Conservation (phyloP, 2,113 vertebrate genomes). For the Geococcyx californianus region DNA sequence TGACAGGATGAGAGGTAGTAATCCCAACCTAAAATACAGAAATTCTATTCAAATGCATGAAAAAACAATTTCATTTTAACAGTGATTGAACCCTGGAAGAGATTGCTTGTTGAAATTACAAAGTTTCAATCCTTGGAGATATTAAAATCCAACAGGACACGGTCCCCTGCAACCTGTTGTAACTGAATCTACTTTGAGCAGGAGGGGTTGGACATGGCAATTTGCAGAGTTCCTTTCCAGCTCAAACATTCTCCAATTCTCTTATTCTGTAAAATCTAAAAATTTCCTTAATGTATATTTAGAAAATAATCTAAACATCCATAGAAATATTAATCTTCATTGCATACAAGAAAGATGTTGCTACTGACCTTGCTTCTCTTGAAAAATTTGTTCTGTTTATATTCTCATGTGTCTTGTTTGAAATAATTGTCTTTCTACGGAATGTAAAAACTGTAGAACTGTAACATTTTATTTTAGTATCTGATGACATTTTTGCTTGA, state of each 20-base stretch:
- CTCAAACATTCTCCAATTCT: background rate
- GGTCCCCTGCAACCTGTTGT: background rate
- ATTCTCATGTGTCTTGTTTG: background rate
- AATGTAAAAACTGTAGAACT: conserved; percentile 51
- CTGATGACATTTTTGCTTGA: conserved; percentile 35
- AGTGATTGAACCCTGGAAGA: background rate
- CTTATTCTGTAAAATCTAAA: background rate
- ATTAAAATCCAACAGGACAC: background rate
- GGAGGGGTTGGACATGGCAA: background rate
- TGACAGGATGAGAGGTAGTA: background rate
- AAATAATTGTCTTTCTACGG: conserved; percentile 47
- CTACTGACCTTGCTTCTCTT: conserved; percentile 37
- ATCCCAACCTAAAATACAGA: background rate
- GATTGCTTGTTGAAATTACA: background rate
- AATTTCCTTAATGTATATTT: background rate
- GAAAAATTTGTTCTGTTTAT: background rate
- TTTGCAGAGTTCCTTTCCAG: background rate
- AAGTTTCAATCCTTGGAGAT: background rate
- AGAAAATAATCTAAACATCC: background rate
- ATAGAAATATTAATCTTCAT: background rate
- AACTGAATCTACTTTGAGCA: background rate
- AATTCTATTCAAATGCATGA: background rate
- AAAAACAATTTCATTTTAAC: background rate
- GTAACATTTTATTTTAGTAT: background rate
- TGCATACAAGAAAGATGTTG: background rate